Base-by-base conservation (phyloP, 2,797 vertebrate genomes). In the Sebastes elongatus region DNA sequence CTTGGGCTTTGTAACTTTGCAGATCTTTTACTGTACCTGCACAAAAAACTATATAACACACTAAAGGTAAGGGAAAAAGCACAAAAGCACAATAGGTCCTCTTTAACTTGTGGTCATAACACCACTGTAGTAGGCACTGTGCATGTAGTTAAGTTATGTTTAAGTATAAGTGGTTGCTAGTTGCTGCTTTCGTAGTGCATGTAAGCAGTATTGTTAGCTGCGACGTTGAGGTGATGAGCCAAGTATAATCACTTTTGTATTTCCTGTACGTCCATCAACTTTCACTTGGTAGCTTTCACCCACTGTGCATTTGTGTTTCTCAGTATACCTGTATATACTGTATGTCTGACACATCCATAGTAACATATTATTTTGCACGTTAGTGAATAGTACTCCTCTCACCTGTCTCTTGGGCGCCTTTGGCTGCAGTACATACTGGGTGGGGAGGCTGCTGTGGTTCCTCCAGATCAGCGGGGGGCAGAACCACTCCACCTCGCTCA, bases 401-500 rank as follows among this genome's bases (percentile, higher is more conserved):
- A 98, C 98, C 96, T 98, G 97, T 77, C 91, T 93, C 32, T 81
- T 97, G 2, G 95, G 94, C 0, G 86, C 86, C 0, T 94, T 91
- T 0, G 94, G 93, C 76, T 79, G 92, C 22, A 85, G 83, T 16
- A 89, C 91, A 1, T 94, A 93, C 69, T 88, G 89, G 7, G 91
- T 95, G 0, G 95, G 95, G 8, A 80, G 88, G 52, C 69, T 92
- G 2, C 96, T 98, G 78, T 94, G 94, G 94, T 98, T 99, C 67
- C 97, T 95, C 98, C 98, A 98, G 60, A 94, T 89, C 93, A 98
- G 91, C 0, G 96, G 95, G 16, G 98, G 98, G 82, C 98, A 99
- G 95, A 99, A 99, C 98, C 98, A 99, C 91, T 99, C 98, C 0
- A 99, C 97, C 89, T 99, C 98, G 0, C 98, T 99, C 90, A 99